Evolutionary conservation across 2,888 invertebrate genomes (phyloP).

Genomic region (Ceratothoa steindachneri): DNA sequence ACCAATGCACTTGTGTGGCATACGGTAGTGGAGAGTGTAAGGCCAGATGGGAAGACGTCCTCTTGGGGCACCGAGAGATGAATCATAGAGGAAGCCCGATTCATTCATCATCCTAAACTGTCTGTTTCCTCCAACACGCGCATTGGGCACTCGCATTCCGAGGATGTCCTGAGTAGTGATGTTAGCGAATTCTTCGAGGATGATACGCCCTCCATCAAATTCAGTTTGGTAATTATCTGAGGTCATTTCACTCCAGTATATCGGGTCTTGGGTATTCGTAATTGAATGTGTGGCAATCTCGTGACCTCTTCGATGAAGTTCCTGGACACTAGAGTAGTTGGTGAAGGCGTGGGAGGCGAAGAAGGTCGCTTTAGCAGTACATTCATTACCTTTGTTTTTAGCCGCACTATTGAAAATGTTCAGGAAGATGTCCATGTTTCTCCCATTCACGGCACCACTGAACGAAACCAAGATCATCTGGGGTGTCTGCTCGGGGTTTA

Average conservation of each 20-base stretch:
- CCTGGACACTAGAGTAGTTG: constrained; percentile 89
- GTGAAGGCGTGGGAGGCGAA: constrained; percentile 85
- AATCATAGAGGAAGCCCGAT: constrained; percentile 87
- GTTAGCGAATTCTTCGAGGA: constrained; percentile 74
- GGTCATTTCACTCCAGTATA: constrained; percentile 51
- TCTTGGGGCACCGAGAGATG: constrained; percentile 82
- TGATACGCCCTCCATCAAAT: constrained; percentile 89
- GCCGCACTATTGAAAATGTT: constrained; percentile 67
- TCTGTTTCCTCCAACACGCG: constrained; percentile 54
- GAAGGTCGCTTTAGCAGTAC: constrained; percentile 83
- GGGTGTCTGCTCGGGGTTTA: constrained; percentile 76
- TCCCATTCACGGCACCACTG: constrained; percentile 86
- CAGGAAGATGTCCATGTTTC: constrained; percentile 81
- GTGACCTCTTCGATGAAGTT: constrained; percentile 80
- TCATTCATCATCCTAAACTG: constrained; percentile 74
- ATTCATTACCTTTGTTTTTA: constrained; percentile 66
- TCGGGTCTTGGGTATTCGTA: constrained; percentile 55
- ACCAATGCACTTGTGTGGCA: constrained; percentile 73
- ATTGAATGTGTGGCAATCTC: constrained; percentile 67
- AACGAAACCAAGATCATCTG: constrained; percentile 90
- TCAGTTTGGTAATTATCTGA: constrained; percentile 88
- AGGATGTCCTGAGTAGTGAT: constrained; percentile 75
- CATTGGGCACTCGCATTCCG: constrained; percentile 60
- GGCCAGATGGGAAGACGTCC: constrained; percentile 81
- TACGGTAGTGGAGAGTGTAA: constrained; percentile 87